Evolutionary conservation across 2,888 invertebrate genomes (phyloP).

Genomic region (Gandaritis pyraliata): DNA sequence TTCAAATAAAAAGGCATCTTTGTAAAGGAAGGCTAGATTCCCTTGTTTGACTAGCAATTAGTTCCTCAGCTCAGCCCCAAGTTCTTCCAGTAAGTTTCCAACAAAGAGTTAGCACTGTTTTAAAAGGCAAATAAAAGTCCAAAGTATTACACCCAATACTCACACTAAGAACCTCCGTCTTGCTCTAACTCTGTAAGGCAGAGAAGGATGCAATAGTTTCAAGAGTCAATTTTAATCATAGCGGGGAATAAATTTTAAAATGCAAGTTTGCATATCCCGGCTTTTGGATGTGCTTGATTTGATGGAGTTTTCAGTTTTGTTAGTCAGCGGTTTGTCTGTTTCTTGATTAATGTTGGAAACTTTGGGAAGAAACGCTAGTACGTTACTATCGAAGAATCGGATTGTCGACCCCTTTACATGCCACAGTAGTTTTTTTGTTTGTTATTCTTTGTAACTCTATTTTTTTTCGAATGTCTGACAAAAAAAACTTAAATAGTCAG

Average conservation of each 20-base stretch:
- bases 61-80: conserved; percentile 36
- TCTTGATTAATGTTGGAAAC: conserved; percentile 25
- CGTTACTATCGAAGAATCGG: no score
- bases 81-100: conserved; percentile 37
- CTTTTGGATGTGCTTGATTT: conserved; percentile 33
- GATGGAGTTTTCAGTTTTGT: conserved; percentile 36
- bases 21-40: conserved; percentile 28
- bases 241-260: conserved; percentile 42
- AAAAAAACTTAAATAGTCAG: no score
- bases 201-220: conserved; percentile 23
- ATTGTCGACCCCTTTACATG: no score
- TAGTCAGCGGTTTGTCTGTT: conserved; percentile 35
- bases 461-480: no score
- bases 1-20: conserved; percentile 10
- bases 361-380: conserved; percentile 6
- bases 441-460: no score
- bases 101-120: conserved; percentile 41
- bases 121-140: conserved; percentile 43
- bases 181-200: conserved; percentile 18
- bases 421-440: no score
- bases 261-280: conserved; percentile 38
- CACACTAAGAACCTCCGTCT: conserved; percentile 14
- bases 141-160: conserved; percentile 31
- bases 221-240: conserved; percentile 43
- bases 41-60: conserved; percentile 42